phyloP scores from a whole-genome alignment of 2,113 vertebrate genomes.

The Mirounga angustirostris region DNA sequence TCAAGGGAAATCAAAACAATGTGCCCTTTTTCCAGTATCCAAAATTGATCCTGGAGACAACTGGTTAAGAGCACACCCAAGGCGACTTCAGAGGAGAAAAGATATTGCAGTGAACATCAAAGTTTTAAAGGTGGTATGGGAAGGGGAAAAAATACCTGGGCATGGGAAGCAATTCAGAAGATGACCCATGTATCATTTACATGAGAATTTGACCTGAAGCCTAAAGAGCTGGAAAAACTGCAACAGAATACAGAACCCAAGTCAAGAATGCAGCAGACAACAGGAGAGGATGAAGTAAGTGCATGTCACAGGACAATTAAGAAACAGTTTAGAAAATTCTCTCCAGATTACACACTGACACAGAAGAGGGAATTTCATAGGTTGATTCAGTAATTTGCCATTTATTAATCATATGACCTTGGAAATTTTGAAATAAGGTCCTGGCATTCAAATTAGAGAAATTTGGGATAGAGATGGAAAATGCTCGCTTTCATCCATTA shows the following conservation, averaged over 20 bases:
- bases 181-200: neutral
- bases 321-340: neutral
- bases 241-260: neutral
- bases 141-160: no score
- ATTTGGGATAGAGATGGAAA: neutral
- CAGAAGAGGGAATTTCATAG: neutral
- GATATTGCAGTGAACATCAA: neutral
- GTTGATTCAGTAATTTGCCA: neutral
- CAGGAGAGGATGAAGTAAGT: neutral
- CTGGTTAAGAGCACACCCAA: neutral
- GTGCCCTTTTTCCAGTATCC: neutral
- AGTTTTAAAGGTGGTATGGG: neutral
- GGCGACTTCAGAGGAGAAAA: neutral
- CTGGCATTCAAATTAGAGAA: neutral
- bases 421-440: neutral
- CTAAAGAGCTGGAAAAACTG: neutral
- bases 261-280: neutral
- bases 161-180: neutral
- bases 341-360: neutral
- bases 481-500: neutral
- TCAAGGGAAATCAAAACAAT: constrained; percentile 67
- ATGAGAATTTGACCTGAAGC: neutral
- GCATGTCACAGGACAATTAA: neutral
- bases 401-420: neutral
- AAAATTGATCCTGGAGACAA: neutral